Base-by-base conservation (phyloP, 1,140 invertebrate genomes). In the Drosophila ogumai region DNA sequence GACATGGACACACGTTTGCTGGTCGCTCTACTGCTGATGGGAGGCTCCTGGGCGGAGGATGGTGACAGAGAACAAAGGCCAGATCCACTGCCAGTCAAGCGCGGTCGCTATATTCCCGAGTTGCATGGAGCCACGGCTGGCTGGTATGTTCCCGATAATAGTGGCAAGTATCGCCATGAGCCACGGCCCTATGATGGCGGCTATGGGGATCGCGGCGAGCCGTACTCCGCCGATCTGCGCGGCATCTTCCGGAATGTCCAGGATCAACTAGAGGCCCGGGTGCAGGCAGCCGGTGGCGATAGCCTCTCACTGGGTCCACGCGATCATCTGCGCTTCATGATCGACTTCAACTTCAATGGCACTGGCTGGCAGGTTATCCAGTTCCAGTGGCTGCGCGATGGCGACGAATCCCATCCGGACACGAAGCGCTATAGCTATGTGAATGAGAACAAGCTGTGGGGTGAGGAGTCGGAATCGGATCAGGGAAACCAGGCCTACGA, bases 291-390 rank as follows among this genome's bases (percentile, higher is more conserved):
- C 0, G 44, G 55, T 0, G 80, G 49, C 0, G 80, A 68, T 3
- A 32, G 56, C 8, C 67, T 90, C 0, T 41, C 59, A 0, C 60
- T 92, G 19, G 87, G 91, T 9, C 87, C 91, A 0, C 74, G 82
- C 3, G 91, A 92, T 75, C 91, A 90, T 60, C 59, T 92, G 13
- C 91, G 91, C 28, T 92, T 92, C 22, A 84, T 91, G 82, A 81
- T 92, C 25, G 91, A 92, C 57, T 92, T 92, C 43, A 92, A 92
- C 49, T 92, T 72, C 41, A 91, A 92, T 31, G 84, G 84, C 59
- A 91, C 73, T 3, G 91, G 91, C 36, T 92, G 91, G 91, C 82
- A 92, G 54, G 82, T 92, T 0, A 80, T 92, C 2, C 77, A 92
- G 28, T 92, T 92, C 13, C 72, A 92, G 13, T 92, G 88, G 88